These are phyloP conservation scores for Volucella bombylans DNA, from an alignment of 2,888 invertebrate genomes.

Conservation along the genomic window DNA sequence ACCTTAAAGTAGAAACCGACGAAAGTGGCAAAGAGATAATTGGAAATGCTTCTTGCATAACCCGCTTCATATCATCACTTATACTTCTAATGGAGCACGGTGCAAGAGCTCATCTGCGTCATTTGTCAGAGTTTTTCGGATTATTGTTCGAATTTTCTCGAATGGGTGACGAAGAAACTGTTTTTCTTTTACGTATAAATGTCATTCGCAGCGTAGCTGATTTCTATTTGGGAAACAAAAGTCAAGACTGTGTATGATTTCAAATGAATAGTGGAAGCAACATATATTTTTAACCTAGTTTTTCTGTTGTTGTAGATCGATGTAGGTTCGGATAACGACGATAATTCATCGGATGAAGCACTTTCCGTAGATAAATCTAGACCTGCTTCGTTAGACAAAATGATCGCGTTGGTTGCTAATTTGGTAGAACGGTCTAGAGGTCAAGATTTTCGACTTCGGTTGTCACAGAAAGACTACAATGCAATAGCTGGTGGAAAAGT, in stretches of 20 bases:
- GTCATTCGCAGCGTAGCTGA: slow-evolving; percentile 95
- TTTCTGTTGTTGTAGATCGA: slow-evolving; percentile 79
- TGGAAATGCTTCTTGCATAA: slow-evolving; percentile 93
- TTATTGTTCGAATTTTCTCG: slow-evolving; percentile 96
- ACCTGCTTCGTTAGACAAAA: slow-evolving; percentile 96
- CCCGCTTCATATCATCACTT: slow-evolving; percentile 94
- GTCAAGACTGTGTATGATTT: slow-evolving; percentile 86
- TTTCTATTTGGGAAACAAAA: slow-evolving; percentile 94
- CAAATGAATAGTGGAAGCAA: background rate
- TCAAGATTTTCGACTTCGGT: slow-evolving; percentile 87
- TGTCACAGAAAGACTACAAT: slow-evolving; percentile 90
- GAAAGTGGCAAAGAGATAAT: slow-evolving; percentile 82
- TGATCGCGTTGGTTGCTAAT: slow-evolving; percentile 94
- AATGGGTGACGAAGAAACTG: slow-evolving; percentile 96
- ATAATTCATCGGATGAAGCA: slow-evolving; percentile 84
- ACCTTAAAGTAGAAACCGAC: slow-evolving; percentile 84
- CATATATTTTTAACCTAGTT: background rate
- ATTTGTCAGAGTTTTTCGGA: slow-evolving; percentile 96
- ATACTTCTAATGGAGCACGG: slow-evolving; percentile 93
- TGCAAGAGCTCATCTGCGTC: slow-evolving; percentile 92
- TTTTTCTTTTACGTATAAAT: slow-evolving; percentile 92
- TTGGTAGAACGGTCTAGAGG: slow-evolving; percentile 94
- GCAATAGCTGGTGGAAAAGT: slow-evolving; percentile 94
- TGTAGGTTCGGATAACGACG: slow-evolving; percentile 82
- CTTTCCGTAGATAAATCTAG: slow-evolving; percentile 88